Evolutionary conservation across 2,113 vertebrate genomes (phyloP).

Genomic region (Engystomops pustulosus): DNA sequence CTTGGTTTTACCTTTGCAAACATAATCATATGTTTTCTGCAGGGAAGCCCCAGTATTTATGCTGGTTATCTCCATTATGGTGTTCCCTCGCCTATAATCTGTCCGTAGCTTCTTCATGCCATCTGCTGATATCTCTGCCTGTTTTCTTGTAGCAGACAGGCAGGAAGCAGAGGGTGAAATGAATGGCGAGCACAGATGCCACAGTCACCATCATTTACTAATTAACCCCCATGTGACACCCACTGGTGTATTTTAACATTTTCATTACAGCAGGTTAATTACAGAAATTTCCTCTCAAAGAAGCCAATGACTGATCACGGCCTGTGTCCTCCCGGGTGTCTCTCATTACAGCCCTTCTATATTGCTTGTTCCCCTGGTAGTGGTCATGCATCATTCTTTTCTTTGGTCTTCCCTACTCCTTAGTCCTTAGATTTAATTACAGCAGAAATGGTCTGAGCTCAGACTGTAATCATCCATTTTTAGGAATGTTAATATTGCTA

Average conservation of each 20-base stretch:
- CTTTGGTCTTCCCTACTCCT: not conserved
- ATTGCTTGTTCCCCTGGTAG: slow-evolving; percentile 4
- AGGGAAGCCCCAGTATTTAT: not conserved
- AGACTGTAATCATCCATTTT: too few species aligned
- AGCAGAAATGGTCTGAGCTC: not conserved
- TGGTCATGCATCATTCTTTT: not conserved
- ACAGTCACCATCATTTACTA: not conserved
- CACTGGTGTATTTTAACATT: not conserved
- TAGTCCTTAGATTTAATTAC: not conserved
- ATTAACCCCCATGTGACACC: not conserved
- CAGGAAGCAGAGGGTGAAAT: not conserved
- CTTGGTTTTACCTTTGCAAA: too few species aligned
- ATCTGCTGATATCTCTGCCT: not conserved
- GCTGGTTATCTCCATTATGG: not conserved
- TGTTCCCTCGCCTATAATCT: not conserved
- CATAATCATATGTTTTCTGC: not conserved
- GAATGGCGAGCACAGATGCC: not conserved
- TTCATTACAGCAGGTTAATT: slow-evolving; percentile 18
- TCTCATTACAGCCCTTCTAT: slow-evolving; percentile 2
- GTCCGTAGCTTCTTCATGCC: not conserved
- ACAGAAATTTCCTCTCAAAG: not conserved
- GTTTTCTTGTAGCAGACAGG: not conserved
- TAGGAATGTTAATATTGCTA: too few species aligned
- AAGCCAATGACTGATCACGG: not conserved
- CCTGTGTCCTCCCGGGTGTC: not conserved